These are phyloP conservation scores for Euspilapteryx auroguttella DNA, from an alignment of 2,888 invertebrate species.

Conservation along the genomic window DNA sequence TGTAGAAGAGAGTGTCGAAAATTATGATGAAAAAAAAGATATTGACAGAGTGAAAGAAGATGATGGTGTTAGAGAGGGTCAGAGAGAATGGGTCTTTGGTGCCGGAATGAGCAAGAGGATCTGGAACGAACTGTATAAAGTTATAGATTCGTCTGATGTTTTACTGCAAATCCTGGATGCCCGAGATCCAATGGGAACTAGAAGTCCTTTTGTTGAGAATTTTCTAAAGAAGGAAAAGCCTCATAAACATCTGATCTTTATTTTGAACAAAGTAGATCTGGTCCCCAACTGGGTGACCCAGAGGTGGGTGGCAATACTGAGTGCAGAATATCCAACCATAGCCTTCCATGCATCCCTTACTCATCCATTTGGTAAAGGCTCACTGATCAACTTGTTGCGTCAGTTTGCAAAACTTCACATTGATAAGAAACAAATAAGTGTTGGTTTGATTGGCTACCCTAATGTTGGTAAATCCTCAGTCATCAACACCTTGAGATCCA, in stretches of 20 bases:
- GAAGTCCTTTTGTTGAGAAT: conserved; percentile 89
- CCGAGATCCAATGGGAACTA: conserved; percentile 94
- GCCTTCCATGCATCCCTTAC: conserved; percentile 98
- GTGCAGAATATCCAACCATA: conserved; percentile 93
- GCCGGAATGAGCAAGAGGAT: conserved; percentile 96
- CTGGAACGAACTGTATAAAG: conserved; percentile 99
- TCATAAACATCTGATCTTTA: conserved; percentile 96
- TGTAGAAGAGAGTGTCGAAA: conserved; percentile 70
- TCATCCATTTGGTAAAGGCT: conserved; percentile 97
- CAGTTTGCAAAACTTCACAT: conserved; percentile 94
- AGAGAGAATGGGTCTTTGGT: conserved; percentile 91
- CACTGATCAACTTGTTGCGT: conserved; percentile 91
- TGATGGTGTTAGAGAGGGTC: conserved; percentile 76
- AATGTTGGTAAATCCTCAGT: conserved; percentile 99
- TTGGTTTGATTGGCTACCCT: conserved; percentile 98
- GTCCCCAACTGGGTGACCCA: conserved; percentile 99
- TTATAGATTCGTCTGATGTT: conserved; percentile 98
- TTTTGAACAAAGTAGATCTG: conserved; percentile 95
- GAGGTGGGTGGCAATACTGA: conserved; percentile 94
- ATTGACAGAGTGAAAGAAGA: conserved; percentile 81
- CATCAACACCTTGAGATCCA: conserved; percentile 92
- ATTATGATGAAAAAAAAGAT: conserved; percentile 84
- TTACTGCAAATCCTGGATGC: conserved; percentile 95
- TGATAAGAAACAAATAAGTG: conserved; percentile 98
- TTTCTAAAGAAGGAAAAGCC: conserved; percentile 93